Conservation (phyloP, 2,113 vertebrate genomes). For the Silurus glanis region DNA sequence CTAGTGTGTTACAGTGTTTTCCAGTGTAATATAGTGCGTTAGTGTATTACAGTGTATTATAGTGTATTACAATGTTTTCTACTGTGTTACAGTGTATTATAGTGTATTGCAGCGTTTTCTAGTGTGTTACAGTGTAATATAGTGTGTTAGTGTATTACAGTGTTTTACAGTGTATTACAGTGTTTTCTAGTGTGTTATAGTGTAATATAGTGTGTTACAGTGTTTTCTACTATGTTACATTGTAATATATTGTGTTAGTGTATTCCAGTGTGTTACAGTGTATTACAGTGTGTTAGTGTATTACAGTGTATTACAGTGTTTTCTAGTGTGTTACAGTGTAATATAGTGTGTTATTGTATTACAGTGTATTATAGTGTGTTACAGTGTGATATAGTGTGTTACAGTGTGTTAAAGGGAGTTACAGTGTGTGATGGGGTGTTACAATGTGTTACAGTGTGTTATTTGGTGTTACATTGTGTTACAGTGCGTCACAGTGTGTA, state of each 20-base stretch:
- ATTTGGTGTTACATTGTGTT: neutral
- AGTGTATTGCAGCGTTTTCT: neutral
- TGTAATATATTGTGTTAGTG: neutral
- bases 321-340: neutral
- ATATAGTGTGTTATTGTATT: neutral
- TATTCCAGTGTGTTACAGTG: neutral
- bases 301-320: neutral
- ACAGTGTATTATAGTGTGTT: neutral
- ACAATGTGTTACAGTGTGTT: neutral
- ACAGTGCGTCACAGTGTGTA: neutral
- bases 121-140: neutral
- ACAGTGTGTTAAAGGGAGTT: neutral
- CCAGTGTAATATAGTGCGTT: neutral
- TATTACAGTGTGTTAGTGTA: neutral
- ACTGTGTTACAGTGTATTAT: neutral
- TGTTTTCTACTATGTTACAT: neutral
- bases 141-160: neutral
- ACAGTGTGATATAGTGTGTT: neutral
- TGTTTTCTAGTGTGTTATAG: neutral
- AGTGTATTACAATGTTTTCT: neutral
- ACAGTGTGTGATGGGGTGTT: neutral
- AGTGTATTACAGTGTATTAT: neutral
- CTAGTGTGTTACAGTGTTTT: neutral
- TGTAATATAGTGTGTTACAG: neutral
- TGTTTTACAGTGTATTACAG: neutral